Evolutionary conservation across 2,797 vertebrate species (phyloP).

Genomic region (Balearica regulorum): DNA sequence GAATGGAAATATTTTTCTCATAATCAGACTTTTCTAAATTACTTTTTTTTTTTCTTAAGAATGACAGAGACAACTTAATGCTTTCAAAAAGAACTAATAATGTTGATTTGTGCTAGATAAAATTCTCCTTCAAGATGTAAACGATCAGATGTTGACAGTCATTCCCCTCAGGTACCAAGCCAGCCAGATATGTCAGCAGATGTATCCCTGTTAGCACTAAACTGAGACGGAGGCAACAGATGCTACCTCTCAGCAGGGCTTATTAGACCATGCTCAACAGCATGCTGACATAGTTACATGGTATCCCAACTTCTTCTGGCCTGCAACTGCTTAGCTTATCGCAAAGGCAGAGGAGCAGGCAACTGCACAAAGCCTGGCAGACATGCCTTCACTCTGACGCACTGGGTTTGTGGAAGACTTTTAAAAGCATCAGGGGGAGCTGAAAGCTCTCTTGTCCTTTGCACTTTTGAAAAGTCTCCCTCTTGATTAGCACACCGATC

Average conservation of each 20-base stretch:
- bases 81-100: neutral
- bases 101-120: neutral
- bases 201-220: neutral
- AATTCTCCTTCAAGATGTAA: neutral
- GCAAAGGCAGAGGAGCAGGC: neutral
- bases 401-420: neutral
- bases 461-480: neutral
- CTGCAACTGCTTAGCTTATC: neutral
- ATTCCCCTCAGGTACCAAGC: neutral
- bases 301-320: neutral
- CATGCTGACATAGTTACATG: neutral
- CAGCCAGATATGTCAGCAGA: constrained; percentile 4
- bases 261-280: neutral
- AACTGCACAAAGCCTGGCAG: neutral
- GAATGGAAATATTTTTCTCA: neutral
- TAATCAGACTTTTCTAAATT: neutral
- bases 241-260: constrained; percentile 34
- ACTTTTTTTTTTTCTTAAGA: neutral
- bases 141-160: neutral
- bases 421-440: neutral
- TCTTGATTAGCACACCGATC: neutral
- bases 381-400: neutral
- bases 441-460: neutral
- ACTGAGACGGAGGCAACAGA: neutral
- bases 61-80: neutral